These are phyloP conservation scores for Tenualosa thibaudeaui DNA, from an alignment of 2,797 vertebrate species.

Conservation along the genomic window DNA sequence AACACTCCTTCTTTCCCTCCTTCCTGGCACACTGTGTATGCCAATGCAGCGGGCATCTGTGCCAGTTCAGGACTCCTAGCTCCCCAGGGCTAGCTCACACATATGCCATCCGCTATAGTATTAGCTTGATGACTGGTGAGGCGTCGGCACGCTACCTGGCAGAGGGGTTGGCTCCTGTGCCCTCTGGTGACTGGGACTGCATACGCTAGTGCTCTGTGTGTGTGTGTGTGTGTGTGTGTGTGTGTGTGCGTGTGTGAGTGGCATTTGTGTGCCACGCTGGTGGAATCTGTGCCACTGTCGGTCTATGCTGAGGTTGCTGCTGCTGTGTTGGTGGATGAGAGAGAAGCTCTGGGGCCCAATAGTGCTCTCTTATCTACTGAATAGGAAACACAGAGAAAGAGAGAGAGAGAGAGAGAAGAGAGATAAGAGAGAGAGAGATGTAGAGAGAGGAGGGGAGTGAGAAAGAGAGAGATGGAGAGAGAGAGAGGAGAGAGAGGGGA, in stretches of 20 bases:
- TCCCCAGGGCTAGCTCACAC: too few relatives aligned
- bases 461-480: not conserved
- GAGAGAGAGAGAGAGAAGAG: not conserved
- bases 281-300: constrained; percentile 52
- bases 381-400: constrained; percentile 38
- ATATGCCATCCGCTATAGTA: too few relatives aligned
- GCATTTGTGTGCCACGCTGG: not conserved
- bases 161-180: constrained; percentile 41
- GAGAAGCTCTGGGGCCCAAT: constrained; percentile 63
- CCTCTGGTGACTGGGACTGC: constrained; percentile 66
- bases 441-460: constrained; percentile 46
- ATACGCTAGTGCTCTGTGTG: too few relatives aligned
- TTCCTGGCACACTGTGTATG: too few relatives aligned
- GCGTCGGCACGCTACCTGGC: too few relatives aligned
- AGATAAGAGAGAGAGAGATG: not conserved
- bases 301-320: constrained; percentile 56
- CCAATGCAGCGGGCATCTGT: too few relatives aligned
- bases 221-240: too few relatives aligned
- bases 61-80: too few relatives aligned
- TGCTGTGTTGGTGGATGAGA: constrained; percentile 74
- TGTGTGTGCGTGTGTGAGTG: not conserved
- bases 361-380: constrained; percentile 56
- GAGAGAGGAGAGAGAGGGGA: not conserved
- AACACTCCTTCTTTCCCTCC: too few relatives aligned
- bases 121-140: too few relatives aligned